These are phyloP conservation scores for Perodicticus potto DNA, from an alignment of 2,797 vertebrate species.

Conservation along the genomic window DNA sequence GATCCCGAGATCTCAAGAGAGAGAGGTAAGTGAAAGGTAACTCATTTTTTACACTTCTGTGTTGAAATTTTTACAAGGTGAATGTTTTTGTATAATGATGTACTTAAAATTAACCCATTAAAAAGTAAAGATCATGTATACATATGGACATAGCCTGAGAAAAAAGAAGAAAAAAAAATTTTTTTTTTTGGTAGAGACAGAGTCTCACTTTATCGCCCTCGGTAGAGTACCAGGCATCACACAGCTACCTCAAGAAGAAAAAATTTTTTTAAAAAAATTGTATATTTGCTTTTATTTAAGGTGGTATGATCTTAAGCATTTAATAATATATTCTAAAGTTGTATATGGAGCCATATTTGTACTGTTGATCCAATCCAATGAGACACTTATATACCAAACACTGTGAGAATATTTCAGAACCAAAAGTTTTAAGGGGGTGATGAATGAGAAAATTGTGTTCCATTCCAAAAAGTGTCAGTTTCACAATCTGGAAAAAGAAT, in stretches of 20 bases:
- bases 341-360: slow-evolving; percentile 22
- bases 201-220: too few species aligned
- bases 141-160: background rate
- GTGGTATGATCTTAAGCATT: background rate
- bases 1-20: background rate
- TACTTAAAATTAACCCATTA: slow-evolving; percentile 25
- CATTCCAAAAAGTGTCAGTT: slow-evolving; percentile 17
- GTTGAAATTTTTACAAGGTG: slow-evolving; percentile 4
- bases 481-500: slow-evolving; percentile 12
- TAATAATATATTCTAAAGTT: slow-evolving; percentile 27
- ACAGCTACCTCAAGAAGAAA: background rate
- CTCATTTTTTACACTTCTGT: background rate
- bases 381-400: slow-evolving; percentile 28
- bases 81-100: background rate
- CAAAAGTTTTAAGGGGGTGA: slow-evolving; percentile 28
- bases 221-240: too few species aligned
- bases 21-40: background rate
- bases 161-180: background rate
- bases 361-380: background rate
- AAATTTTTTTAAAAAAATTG: background rate
- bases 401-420: slow-evolving; percentile 29
- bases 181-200: too few species aligned
- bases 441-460: background rate
- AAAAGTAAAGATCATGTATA: slow-evolving; percentile 11
- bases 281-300: slow-evolving; percentile 47